Conservation (phyloP, 2,888 invertebrate genomes). For the Lacanobia wlatinum region DNA sequence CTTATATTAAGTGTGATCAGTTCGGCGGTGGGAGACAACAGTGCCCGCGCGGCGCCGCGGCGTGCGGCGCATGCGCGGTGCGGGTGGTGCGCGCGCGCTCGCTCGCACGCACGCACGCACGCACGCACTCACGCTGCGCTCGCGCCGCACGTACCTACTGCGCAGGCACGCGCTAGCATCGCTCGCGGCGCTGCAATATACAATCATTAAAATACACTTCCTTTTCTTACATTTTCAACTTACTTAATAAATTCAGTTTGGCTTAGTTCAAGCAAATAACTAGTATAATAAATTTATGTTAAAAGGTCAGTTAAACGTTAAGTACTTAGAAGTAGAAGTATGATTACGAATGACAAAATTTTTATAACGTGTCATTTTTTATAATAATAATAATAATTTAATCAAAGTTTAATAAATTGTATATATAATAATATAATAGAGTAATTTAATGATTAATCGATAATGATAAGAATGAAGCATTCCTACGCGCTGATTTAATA, state of each 20-base stretch:
- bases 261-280: conserved; percentile 91
- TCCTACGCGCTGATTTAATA: conserved; percentile 91
- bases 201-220: conserved; percentile 89
- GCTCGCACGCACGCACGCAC: conserved; percentile 56
- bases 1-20: conserved; percentile 83
- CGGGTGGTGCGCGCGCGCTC: conserved; percentile 55
- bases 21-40: conserved; percentile 86
- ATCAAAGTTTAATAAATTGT: conserved; percentile 91
- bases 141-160: background rate
- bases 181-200: conserved; percentile 83
- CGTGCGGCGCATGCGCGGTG: conserved; percentile 38
- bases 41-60: conserved; percentile 76
- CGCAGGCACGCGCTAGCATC: conserved; percentile 47
- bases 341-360: conserved; percentile 91
- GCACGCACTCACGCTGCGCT: conserved; percentile 28
- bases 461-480: conserved; percentile 91
- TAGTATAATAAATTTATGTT: conserved; percentile 91
- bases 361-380: conserved; percentile 90
- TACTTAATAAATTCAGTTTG: conserved; percentile 91
- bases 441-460: conserved; percentile 91
- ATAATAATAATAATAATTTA: conserved; percentile 91
- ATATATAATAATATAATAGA: conserved; percentile 91
- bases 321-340: conserved; percentile 91
- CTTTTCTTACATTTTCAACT: conserved; percentile 90
- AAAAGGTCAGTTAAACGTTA: conserved; percentile 90